These are phyloP conservation scores for Sebastes flavidus DNA, from an alignment of 2,797 vertebrate species.

Conservation along the genomic window DNA sequence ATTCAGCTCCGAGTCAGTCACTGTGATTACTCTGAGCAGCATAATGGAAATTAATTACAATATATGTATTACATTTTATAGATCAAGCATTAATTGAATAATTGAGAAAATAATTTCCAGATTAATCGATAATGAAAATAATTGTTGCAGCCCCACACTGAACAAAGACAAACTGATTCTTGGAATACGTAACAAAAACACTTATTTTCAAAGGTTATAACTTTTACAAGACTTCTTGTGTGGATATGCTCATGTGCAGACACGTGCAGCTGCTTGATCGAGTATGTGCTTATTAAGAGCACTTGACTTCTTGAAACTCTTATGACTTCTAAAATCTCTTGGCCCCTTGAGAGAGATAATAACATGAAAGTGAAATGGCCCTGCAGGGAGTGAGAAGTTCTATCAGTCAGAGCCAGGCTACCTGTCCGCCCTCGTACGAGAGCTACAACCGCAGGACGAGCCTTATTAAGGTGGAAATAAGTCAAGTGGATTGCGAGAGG, in stretches of 20 bases:
- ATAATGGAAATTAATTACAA: too few relatives aligned
- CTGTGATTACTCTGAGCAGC: too few relatives aligned
- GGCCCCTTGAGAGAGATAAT: constrained; percentile 41
- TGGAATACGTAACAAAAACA: neutral
- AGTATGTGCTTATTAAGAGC: constrained; percentile 16
- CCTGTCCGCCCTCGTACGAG: constrained; percentile 5
- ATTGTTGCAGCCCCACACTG: neutral
- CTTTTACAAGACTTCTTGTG: neutral
- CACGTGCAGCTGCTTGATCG: constrained; percentile 1
- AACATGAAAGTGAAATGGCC: constrained; percentile 54
- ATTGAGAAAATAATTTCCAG: neutral
- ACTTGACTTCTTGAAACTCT: constrained; percentile 20
- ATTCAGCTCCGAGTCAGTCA: too few relatives aligned
- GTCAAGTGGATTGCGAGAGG: constrained; percentile 36
- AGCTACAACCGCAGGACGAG: constrained; percentile 18
- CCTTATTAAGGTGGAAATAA: constrained; percentile 46
- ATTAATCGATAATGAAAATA: neutral
- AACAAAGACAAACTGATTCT: neutral
- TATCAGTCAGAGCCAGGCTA: constrained; percentile 62
- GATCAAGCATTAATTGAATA: neutral
- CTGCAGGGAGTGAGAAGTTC: constrained; percentile 22
- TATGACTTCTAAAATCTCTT: constrained; percentile 32
- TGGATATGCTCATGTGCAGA: neutral
- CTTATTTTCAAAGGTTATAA: neutral
- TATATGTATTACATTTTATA: neutral